A percentile compares a stretch with the other conserved stretches of the same genome.
Conservation (phyloP, 2,888 invertebrate species). For the Aphidoletes aphidimyza region DNA sequence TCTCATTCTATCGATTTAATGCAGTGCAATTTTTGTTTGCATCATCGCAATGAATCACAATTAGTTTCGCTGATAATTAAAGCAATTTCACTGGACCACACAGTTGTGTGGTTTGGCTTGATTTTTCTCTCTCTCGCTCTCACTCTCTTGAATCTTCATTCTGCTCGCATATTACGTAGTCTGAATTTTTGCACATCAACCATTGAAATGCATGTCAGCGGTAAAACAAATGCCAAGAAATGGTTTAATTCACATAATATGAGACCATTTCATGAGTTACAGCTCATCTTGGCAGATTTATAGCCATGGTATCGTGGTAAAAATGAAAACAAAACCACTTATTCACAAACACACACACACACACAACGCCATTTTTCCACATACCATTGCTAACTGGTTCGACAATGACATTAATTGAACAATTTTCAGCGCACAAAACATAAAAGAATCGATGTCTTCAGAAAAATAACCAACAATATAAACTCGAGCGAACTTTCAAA, state of each 20-base stretch:
- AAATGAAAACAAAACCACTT: not conserved
- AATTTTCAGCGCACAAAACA: not conserved
- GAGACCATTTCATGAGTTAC: not conserved
- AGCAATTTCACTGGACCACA: not conserved
- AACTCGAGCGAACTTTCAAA: not conserved
- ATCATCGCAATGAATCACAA: conserved; percentile 17
- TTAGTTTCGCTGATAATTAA: not conserved
- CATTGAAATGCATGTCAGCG: not conserved
- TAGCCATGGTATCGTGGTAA: not conserved
- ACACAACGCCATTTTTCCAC: not conserved
- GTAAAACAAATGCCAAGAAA: not conserved
- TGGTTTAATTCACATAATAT: not conserved
- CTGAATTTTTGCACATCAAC: not conserved
- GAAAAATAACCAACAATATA: not conserved
- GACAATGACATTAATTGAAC: conserved; percentile 22
- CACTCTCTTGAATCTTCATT: too few relatives aligned
- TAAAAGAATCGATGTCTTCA: not conserved
- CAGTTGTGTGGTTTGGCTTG: too few relatives aligned
- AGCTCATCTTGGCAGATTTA: conserved; percentile 6
- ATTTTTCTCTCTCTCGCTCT: too few relatives aligned
- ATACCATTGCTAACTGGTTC: not conserved
- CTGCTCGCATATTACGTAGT: not conserved
- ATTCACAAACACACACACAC: not conserved
- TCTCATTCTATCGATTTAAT: conserved; percentile 7
- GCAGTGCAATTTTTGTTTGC: not conserved